Percentiles rank a stretch among this genome's conserved stretches.
These are phyloP conservation scores for Drosophila nigrodunni DNA, from an alignment of 1,140 invertebrate genomes.

Conservation along the genomic window DNA sequence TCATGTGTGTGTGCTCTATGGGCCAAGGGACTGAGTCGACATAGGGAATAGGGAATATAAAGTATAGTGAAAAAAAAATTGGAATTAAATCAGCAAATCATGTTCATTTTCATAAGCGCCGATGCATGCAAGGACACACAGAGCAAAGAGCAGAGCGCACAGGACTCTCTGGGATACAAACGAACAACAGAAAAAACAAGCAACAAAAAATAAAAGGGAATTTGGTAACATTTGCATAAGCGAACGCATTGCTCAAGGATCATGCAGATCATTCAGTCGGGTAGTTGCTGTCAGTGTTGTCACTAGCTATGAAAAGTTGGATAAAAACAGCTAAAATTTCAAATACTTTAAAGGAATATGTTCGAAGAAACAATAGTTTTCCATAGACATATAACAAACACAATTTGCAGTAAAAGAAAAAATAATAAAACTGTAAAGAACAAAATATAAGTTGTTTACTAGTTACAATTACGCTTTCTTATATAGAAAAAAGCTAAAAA, in stretches of 20 bases:
- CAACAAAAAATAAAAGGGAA: neutral
- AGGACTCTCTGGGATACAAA: constrained; percentile 8
- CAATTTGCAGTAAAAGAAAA: neutral
- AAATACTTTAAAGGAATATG: too few species aligned
- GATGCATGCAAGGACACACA: constrained; percentile 66
- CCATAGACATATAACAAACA: too few species aligned
- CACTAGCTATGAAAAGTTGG: too few species aligned
- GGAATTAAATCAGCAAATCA: constrained; percentile 73
- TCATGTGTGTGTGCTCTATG: constrained; percentile 42
- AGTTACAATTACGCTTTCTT: too few species aligned
- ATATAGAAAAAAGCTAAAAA: too few species aligned
- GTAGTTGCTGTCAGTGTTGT: neutral
- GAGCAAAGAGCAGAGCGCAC: constrained; percentile 10
- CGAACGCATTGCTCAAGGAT: constrained; percentile 38
- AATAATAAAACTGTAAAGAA: neutral
- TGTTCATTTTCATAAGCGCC: constrained; percentile 74
- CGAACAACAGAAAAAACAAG: too few species aligned
- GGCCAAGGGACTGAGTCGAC: constrained; percentile 26
- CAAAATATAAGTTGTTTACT: too few species aligned
- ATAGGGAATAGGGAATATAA: constrained; percentile 4
- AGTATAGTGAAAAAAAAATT: constrained; percentile 8
- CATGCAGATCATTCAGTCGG: neutral
- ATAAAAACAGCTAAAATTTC: too few species aligned
- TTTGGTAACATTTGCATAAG: constrained; percentile 67
- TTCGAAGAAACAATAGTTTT: too few species aligned